phyloP scores from a whole-genome alignment of 2,113 vertebrate genomes.

The Corydoras maculifer region DNA sequence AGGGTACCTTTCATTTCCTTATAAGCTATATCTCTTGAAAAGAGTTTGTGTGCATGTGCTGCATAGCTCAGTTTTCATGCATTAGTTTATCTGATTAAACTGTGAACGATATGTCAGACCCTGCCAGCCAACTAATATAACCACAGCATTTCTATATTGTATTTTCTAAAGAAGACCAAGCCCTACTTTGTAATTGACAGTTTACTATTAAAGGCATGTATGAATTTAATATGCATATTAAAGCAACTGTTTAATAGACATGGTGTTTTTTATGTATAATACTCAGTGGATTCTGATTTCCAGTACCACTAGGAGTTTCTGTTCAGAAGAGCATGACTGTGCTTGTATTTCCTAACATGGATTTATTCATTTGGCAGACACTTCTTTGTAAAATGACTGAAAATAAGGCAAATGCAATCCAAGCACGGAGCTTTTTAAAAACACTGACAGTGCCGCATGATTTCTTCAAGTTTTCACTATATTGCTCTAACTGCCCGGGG shows the following conservation, averaged over 20 bases:
- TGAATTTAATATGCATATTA: no score
- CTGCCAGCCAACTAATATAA: no score
- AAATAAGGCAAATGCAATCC: not conserved
- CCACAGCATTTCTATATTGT: no score
- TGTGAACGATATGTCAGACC: not conserved
- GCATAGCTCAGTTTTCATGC: conserved; percentile 19
- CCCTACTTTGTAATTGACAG: no score
- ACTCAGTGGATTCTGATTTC: conserved; percentile 15
- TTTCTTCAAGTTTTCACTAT: not conserved
- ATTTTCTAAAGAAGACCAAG: no score
- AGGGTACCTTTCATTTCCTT: conserved; percentile 35
- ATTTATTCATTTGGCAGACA: not conserved
- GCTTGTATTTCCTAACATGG: not conserved
- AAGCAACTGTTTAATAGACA: no score
- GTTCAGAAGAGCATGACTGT: conserved; percentile 1
- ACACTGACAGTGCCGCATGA: not conserved
- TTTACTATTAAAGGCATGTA: no score
- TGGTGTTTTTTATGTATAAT: not conserved
- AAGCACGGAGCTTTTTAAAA: not conserved
- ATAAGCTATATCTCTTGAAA: conserved; percentile 23
- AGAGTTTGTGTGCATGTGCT: conserved; percentile 13
- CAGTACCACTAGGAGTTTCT: conserved; percentile 18
- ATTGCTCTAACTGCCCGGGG: not conserved
- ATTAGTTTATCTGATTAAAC: conserved; percentile 34
- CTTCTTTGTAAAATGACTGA: not conserved